Evolutionary conservation across 1,140 invertebrate genomes (phyloP), one percentile per base, ranked within the genome.

Genomic region (Lanistes nyassanus): DNA sequence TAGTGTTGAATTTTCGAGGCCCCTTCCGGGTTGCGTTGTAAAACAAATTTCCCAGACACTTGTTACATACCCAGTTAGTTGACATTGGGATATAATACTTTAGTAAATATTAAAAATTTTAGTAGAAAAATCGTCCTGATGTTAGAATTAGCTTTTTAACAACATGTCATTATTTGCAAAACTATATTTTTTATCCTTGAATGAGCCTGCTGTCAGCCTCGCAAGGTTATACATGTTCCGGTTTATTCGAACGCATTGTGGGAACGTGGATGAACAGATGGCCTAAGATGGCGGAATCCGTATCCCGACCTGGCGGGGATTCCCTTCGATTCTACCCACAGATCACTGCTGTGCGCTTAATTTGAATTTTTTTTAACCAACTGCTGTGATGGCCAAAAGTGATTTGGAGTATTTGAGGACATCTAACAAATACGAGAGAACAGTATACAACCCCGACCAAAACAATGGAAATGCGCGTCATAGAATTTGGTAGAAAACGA

Each of bases 251-350:
- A 64, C 76, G 76, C 60, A 77, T 77, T 77, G 66, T 77, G 76
- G 76, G 76, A 74, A 68, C 53, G 72, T 74, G 64, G 55, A 69
- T 67, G 53, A 56, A 73, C 76, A 77, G 76, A 77, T 77, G 76
- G 74, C 74, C 76, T 67, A 77, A 74, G 70, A 77, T 77, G 76
- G 76, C 76, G 76, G 72, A 70, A 74, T 77, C 64, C 64, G 55
- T 66, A 69, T 47, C 56, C 21, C 55, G 58, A 39, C 60, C 36
- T 74, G 64, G 47, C 42, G 71, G 76, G 76, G 72, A 77, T 74
- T 77, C 71, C 76, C 76, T 73, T 69, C 68, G 37, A 64, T 60
- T 64, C 56, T 70, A 42, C 39, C 67, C 56, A 69, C 53, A 69
- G 56, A 68, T 69, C 55, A 70, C 39, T 55, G 34, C 53, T 36